Base-by-base conservation (phyloP, 64 coral and sea anemone genomes). In the Dendronephthya gigantea region DNA sequence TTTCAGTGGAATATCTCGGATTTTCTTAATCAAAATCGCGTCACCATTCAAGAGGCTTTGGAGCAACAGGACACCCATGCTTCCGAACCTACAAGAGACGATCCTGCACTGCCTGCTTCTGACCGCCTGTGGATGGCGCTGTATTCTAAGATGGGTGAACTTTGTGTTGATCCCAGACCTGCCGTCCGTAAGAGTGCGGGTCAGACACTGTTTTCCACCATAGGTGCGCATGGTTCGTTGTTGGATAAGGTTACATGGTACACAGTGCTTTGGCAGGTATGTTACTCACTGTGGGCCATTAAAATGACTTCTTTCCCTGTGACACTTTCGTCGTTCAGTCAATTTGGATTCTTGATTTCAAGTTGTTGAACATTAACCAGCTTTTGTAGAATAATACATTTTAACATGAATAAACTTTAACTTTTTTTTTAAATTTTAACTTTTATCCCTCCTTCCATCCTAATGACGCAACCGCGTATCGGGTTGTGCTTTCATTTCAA, bases 91-190 rank as follows among this genome's bases (percentile, higher is more conserved):
- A 33, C 89, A 0, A 93, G 89, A 45, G 93, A 91, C 56, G 95
- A 98, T 38, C 90, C 88, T 36, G 92, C 95, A 1, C 90, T 98
- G 0, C 92, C 95, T 37, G 87, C 90, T 50, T 83, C 89, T 52
- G 95, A 98, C 58, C 81, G 95, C 13, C 90, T 93, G n/a, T 98
- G 95, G 95, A 98, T 98, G 95, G 93, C 92, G 22, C 72, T 98
- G n/a, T 98, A 98, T 76, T 86, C 95, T 23, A 98, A 93, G 36
- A 56, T 98, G 12, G 95, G 95, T 32, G 95, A 98, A n/a, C 87
- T 98, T 2, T 98, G 95, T 83, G 95, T 98, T 25, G 95, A 98
- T 56, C 95, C 95, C 1, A 65, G 95, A 23, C 95, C 95, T 7
- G 87, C 95, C 2, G 95, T 98, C 13, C 91, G 95, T 32, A 98